Base-by-base conservation (phyloP, 2,888 invertebrate species). In the Nephrotoma flavescens region DNA sequence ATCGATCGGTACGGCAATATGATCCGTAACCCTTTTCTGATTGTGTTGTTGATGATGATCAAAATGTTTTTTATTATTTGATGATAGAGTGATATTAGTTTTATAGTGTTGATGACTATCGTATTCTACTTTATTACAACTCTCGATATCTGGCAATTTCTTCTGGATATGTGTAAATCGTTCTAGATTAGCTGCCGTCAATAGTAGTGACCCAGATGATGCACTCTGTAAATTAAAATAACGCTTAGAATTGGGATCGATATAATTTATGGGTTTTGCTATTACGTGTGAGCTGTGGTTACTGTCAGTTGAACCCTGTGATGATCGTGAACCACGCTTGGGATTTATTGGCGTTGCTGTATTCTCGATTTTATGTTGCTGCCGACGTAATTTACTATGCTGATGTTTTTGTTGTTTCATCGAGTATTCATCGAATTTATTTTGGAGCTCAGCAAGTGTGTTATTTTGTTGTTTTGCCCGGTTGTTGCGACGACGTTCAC, bases 201-300 rank as follows among this genome's bases (percentile, higher is more conserved):
- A 91, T 88, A 97, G 92, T 89, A 96, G 91, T 87, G 96, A 96
- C 88, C 96, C 96, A 88, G 96, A 96, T 89, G 95, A 95, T 88
- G 94, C 96, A 91, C 96, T 96, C 96, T 96, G 86, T 7, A 31
- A 31, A 2, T 31, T 31, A 31, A 31, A 31, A 31, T 31, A 31
- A 31, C 31, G 31, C 42, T 87, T 87, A 86, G 57, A 19, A 87
- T 52, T 87, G 86, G 86, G 41, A 31, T 31, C 2, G 31, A 31
- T 31, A 31, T 31, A 31, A 31, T 3, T 42, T 47, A 2, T 47
- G 47, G 47, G 3, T 47, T 11, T 12, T 47, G 47, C 4, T 12
- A 12, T 94, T 93, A 96, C 96, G 92, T 96, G 95, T 90, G 96
- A 96, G 92, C 96, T 95, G 90, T 95, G 95, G 91, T 94, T 95